Conservation (phyloP, 2,888 invertebrate genomes). For the Gortyna flavago region DNA sequence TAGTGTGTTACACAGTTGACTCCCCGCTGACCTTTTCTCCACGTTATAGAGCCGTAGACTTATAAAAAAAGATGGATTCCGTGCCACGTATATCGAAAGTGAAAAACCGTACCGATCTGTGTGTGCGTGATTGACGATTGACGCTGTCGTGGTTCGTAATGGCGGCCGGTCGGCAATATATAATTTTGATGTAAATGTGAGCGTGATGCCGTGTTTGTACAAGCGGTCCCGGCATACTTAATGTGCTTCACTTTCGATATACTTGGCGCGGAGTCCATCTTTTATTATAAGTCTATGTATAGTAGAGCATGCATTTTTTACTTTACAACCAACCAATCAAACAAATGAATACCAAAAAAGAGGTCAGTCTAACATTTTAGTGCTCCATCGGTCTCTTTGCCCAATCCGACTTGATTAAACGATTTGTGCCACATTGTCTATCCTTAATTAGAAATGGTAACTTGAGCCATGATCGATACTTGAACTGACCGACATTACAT, state of each 20-base stretch:
- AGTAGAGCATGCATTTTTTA: neutral
- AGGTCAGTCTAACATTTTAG: constrained; percentile 57
- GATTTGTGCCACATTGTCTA: constrained; percentile 70
- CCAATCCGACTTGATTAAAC: constrained; percentile 74
- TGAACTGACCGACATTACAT: constrained; percentile 65
- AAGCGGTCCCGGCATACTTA: too few relatives aligned
- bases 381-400: constrained; percentile 73
- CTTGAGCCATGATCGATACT: constrained; percentile 74
- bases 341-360: constrained; percentile 46
- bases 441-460: constrained; percentile 80
- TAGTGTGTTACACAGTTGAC: neutral
- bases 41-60: neutral
- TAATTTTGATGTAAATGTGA: too few relatives aligned
- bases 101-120: too few relatives aligned
- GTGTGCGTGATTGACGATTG: too few relatives aligned
- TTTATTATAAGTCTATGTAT: too few relatives aligned
- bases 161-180: too few relatives aligned
- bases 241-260: too few relatives aligned
- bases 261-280: too few relatives aligned
- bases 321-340: neutral
- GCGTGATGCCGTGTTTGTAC: too few relatives aligned
- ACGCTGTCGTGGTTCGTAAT: too few relatives aligned
- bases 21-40: neutral
- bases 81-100: too few relatives aligned
- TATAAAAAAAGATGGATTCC: too few relatives aligned